A percentile compares a stretch with the other conserved stretches of the same genome.
Conservation (phyloP, 2,113 vertebrate species). For the Numida meleagris region DNA sequence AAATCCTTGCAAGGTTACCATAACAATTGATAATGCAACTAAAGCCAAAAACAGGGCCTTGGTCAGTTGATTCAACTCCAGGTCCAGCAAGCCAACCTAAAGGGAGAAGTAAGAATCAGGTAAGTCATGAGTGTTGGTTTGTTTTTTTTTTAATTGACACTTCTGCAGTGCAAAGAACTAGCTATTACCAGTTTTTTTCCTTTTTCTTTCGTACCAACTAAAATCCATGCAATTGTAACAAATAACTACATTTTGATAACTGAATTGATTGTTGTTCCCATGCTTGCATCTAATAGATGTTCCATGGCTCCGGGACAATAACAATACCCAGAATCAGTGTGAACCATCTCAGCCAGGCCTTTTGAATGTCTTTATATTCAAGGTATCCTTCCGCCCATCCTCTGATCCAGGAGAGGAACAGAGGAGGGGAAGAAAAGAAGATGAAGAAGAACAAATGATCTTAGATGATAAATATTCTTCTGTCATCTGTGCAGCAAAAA, state of each 20-base stretch:
- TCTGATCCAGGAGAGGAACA: not conserved
- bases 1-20: conserved; percentile 96
- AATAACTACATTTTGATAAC: not conserved
- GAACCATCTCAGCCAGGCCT: not conserved
- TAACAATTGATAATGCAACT: conserved; percentile 90
- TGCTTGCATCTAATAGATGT: not conserved
- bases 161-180: not conserved
- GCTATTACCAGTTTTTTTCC: not conserved
- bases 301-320: not conserved
- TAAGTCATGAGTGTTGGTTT: not conserved
- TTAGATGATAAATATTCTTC: not conserved
- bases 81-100: conserved; percentile 94
- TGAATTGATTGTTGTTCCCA: not conserved
- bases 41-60: conserved; percentile 96
- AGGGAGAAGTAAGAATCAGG: not conserved
- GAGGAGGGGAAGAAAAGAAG: not conserved
- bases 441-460: not conserved
- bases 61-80: conserved; percentile 95
- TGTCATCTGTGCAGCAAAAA: not conserved
- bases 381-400: not conserved
- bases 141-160: not conserved
- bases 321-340: not conserved
- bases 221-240: not conserved
- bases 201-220: not conserved
- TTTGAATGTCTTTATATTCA: not conserved